Conservation (phyloP, 2,888 invertebrate species). For the Julus scanicus region DNA sequence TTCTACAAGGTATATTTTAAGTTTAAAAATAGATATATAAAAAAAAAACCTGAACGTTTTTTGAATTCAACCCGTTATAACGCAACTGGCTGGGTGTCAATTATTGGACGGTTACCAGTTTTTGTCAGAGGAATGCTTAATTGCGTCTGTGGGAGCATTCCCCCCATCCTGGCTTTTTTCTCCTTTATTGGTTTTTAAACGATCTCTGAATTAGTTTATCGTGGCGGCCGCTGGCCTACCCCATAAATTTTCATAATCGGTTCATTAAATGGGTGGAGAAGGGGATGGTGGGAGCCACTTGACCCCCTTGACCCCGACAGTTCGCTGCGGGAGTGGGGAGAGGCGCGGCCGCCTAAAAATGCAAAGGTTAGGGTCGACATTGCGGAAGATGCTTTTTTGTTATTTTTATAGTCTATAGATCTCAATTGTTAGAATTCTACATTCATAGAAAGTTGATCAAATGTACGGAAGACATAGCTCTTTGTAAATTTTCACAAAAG, state of each 20-base stretch:
- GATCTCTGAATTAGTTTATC: slow-evolving; percentile 39
- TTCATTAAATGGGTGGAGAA: neutral
- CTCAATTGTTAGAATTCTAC: too few species aligned
- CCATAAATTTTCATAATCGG: slow-evolving; percentile 42
- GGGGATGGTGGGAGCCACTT: slow-evolving; percentile 18
- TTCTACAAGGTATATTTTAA: too few species aligned
- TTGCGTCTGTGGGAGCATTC: slow-evolving; percentile 28
- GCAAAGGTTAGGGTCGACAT: neutral
- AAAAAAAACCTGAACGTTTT: too few species aligned
- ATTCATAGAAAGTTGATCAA: neutral
- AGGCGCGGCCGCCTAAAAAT: neutral
- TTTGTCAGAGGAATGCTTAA: slow-evolving; percentile 4
- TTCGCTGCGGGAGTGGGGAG: neutral
- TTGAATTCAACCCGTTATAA: neutral
- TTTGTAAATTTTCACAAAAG: too few species aligned
- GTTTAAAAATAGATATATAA: too few species aligned
- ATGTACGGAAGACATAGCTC: neutral
- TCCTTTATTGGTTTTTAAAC: slow-evolving; percentile 39
- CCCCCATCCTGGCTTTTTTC: slow-evolving; percentile 16
- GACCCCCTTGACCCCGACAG: neutral
- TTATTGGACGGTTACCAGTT: slow-evolving; percentile 1
- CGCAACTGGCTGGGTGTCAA: slow-evolving; percentile 9
- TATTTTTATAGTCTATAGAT: neutral
- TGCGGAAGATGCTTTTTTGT: slow-evolving; percentile 34
- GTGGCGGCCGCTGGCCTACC: slow-evolving; percentile 30